A percentile compares a stretch with the other conserved stretches of the same genome.
Evolutionary conservation across 2,113 vertebrate genomes (phyloP).

Genomic region (Trinectes maculatus): DNA sequence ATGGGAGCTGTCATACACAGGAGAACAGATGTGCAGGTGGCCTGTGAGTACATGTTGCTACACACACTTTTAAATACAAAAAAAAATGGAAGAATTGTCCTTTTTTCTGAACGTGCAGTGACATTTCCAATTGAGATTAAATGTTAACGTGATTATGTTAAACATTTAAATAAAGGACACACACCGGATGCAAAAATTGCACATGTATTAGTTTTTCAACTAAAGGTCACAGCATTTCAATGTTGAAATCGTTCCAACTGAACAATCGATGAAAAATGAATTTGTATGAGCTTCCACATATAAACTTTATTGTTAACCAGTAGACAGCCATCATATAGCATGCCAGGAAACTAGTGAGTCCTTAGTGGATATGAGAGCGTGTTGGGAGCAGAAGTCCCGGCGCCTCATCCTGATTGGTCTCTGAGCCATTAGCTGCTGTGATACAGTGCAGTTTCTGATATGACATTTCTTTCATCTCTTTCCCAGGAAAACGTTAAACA

Average conservation of each 20-base stretch:
- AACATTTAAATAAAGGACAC: too few species aligned
- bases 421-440: neutral
- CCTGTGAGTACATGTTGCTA: constrained; percentile 85
- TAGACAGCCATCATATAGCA: too few species aligned
- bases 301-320: too few species aligned
- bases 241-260: too few species aligned
- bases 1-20: constrained; percentile 88
- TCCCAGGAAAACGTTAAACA: neutral
- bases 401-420: neutral
- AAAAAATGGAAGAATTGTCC: too few species aligned
- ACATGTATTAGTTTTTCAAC: too few species aligned
- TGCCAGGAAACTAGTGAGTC: neutral
- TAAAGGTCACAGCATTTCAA: too few species aligned
- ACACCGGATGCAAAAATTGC: too few species aligned
- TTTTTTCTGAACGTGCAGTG: too few species aligned
- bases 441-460: neutral
- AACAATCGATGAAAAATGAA: too few species aligned
- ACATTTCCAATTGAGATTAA: neutral
- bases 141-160: too few species aligned
- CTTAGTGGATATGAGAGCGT: neutral
- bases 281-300: too few species aligned
- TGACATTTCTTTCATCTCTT: neutral
- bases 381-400: neutral
- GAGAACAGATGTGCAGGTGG: constrained; percentile 87
- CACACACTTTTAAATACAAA: neutral